These are phyloP conservation scores for Ptychodera flava DNA, from an alignment of 35 echinoderm and acorn worm species.

Conservation along the genomic window DNA sequence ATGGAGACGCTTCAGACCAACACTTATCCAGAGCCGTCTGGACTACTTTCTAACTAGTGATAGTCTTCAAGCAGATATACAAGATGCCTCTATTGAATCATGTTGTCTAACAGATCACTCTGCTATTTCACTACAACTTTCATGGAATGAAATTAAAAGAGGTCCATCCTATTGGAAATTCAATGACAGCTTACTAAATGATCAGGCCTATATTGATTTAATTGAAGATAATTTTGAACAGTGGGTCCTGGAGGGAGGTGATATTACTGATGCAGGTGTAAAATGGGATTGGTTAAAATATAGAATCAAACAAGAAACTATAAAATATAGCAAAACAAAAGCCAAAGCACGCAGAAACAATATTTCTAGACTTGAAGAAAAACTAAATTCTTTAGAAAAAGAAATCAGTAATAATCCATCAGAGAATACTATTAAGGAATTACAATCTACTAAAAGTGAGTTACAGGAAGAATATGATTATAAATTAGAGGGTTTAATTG, in stretches of 20 bases:
- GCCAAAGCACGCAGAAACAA: background rate
- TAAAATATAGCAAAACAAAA: background rate
- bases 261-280: background rate
- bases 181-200: background rate
- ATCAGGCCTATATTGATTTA: background rate
- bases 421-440: background rate
- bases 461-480: background rate
- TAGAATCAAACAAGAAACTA: background rate
- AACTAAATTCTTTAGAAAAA: background rate
- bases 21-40: background rate
- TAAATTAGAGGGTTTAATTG: constrained; percentile 17
- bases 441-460: background rate
- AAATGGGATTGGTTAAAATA: background rate
- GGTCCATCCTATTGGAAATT: background rate
- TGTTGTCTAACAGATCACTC: background rate
- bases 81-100: background rate
- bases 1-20: background rate
- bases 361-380: background rate
- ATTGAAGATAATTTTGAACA: background rate
- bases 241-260: background rate
- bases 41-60: background rate
- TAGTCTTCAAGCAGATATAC: background rate
- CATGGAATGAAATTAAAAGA: background rate
- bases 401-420: background rate
- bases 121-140: background rate